Percentiles rank a stretch among this genome's conserved stretches.
These are phyloP conservation scores for Amphilophus citrinellus DNA, from an alignment of 2,113 vertebrate genomes.

Conservation along the genomic window DNA sequence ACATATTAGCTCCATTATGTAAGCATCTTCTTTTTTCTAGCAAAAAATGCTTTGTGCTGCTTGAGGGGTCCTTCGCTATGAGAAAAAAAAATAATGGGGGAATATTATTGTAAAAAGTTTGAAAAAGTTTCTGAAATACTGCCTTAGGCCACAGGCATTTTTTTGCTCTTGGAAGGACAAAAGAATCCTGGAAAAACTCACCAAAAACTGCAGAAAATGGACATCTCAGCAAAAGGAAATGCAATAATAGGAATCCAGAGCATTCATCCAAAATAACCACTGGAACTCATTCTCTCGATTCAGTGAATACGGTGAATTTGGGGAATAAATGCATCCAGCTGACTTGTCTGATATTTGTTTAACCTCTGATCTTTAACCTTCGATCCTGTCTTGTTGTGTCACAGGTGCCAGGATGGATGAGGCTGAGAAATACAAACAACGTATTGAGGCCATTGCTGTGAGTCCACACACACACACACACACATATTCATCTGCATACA, in stretches of 20 bases:
- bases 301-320: not conserved
- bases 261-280: not conserved
- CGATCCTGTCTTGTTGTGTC: slow-evolving; percentile 44
- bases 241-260: not conserved
- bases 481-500: not conserved
- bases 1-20: not conserved
- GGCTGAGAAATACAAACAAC: slow-evolving; percentile 82
- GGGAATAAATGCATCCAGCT: not conserved
- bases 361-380: slow-evolving; percentile 37
- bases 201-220: not conserved
- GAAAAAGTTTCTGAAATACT: not conserved
- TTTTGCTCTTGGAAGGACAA: not conserved
- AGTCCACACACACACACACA: slow-evolving; percentile 48
- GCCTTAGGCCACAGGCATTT: not conserved
- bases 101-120: not conserved
- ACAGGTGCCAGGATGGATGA: slow-evolving; percentile 82
- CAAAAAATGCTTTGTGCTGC: not conserved
- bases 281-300: not conserved
- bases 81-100: not conserved
- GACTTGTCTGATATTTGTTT: slow-evolving; percentile 32
- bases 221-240: not conserved
- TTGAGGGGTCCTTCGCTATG: not conserved
- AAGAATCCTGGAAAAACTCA: not conserved
- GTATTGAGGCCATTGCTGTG: slow-evolving; percentile 83
- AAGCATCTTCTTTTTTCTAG: not conserved